Evolutionary conservation across 2,797 vertebrate genomes (phyloP), one percentile per base, ranked within the genome.

Genomic region (Cyprinodon diabolis): DNA sequence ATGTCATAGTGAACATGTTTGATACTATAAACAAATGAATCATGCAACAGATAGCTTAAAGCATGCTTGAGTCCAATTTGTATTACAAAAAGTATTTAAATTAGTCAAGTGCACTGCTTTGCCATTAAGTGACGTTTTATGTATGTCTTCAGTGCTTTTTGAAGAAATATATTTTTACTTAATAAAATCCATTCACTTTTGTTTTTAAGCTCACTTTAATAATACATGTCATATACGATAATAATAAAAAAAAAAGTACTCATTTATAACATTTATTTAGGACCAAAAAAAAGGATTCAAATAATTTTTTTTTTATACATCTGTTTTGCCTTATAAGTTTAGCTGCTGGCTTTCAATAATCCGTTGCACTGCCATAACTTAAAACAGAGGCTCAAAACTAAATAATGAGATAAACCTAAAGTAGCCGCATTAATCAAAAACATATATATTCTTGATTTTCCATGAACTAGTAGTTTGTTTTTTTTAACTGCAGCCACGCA

Each of bases 401-500:
- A 37, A 60, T 60, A 60, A 21, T 62, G 40, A 62, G 19, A 40
- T 40, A 9, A 40, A 62, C 35, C 17, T 60, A 37, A 37, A 37
- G 57, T 19, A 60, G 30, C 30, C 10, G 30, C 35, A 43, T n/a
- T 43, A 14, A 6, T n/a, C n/a, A 12, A 45, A 23, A 7, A 63
- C 40, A 63, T 13, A 40, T 4, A 19, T 30, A 37, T 37, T 5
- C 4, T 23, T 45, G 5, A 65, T 65, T 65, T 65, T 23, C 21
- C 21, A 21, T 17, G 19, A 21, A 40, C 0, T 43, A 5, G 4
- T 2, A 4, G 37, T 62, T 66, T 76, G n/a, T 37, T 56, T 14
- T 60, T 62, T 70, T 23, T 62, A 69, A 82, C 48, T 3, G 12
- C 77, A 76, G 45, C 21, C 63, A 73, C 69, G 77, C 40, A 75